Evolutionary conservation across 2,888 invertebrate genomes (phyloP), one percentile per base, ranked within the genome.

Genomic region (Hedychridium roseum): DNA sequence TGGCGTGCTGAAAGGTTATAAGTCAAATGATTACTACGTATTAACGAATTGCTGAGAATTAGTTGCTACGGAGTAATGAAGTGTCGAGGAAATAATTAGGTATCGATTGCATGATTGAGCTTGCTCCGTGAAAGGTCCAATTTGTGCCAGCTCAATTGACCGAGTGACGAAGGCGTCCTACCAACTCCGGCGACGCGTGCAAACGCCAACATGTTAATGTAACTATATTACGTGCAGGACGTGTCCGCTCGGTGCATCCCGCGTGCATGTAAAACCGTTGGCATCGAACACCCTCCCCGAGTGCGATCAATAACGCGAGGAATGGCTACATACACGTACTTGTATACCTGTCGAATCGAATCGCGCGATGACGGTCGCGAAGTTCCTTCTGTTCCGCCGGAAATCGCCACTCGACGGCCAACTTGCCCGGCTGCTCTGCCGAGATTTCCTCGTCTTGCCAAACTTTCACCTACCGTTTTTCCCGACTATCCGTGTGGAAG

Each of bases 291-390:
- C 60, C 50, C 68, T 60, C 51, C 45, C 40, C 54, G 26, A 43
- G 54, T 53, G 53, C 54, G 66, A 66, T 66, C 66, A 68, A 66
- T 66, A 66, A 60, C 55, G 54, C 50, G 39, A 52, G 66, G 57
- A 66, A 64, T 57, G 64, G 48, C 49, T 49, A 55, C 43, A 63
- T 54, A 54, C 50, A 44, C 34, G 18, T 63, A 47, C 40, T 53
- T 38, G 52, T 43, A 26, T 28, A 43, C 51, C n/a, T n/a, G n/a
- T n/a, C n/a, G n/a, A n/a, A n/a, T n/a, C n/a, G n/a, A n/a, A n/a
- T 37, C 6, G 26, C 15, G 14, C 14, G 44, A 47, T 49, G 31
- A 32, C 17, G 43, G 39, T 18, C 41, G 31, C 50, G 56, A 54
- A 23, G 54, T 64, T 64, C 54, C 59, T 62, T 14, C 41, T 50